Evolutionary conservation across 2,113 vertebrate genomes (phyloP), one percentile per base, ranked within the genome.

Genomic region (Hippolais icterina): DNA sequence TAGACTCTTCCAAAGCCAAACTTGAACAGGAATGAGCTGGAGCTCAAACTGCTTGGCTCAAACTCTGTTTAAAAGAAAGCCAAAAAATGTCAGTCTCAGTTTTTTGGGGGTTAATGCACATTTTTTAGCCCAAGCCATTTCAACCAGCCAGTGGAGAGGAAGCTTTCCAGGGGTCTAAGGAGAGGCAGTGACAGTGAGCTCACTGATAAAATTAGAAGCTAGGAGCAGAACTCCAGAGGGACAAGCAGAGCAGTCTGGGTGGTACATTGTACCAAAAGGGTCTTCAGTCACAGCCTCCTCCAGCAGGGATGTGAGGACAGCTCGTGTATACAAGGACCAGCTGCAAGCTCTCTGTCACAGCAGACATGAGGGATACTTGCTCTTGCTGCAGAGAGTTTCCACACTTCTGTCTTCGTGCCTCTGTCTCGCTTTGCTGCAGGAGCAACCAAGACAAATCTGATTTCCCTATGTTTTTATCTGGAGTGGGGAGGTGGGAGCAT

Each of bases 311-410:
- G 52, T 3, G 19, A 52, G 49, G n/a, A 28, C 16, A 54, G 22
- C 47, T 31, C 4, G 0, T 5, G 33, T 18, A 12, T 0, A 37
- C 52, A 22, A 22, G 4, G 0, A 13, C 25, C 77, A 83, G 77
- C 64, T 54, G 72, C 52, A 80, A 63, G 39, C 50, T 29, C 27
- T 42, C 70, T 35, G 3, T 25, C 23, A 27, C 87, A 66, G 47
- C 94, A 76, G 39, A 20, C 33, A 15, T 1, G 2, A 85, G 29
- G 28, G 53, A 57, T 3, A 2, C 19, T 18, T 37, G 6, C 68
- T 89, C 61, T 39, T 8, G 14, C 31, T 61, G 87, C 50, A 53
- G 46, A 8, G 27, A 46, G 4, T 35, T 53, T 15, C 35, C 42
- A 41, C 28, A 1, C 5, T 54, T 20, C 31, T 69, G 35, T 28